Evolutionary conservation across 2,113 vertebrate species (phyloP).

Genomic region (Odontesthes bonariensis): DNA sequence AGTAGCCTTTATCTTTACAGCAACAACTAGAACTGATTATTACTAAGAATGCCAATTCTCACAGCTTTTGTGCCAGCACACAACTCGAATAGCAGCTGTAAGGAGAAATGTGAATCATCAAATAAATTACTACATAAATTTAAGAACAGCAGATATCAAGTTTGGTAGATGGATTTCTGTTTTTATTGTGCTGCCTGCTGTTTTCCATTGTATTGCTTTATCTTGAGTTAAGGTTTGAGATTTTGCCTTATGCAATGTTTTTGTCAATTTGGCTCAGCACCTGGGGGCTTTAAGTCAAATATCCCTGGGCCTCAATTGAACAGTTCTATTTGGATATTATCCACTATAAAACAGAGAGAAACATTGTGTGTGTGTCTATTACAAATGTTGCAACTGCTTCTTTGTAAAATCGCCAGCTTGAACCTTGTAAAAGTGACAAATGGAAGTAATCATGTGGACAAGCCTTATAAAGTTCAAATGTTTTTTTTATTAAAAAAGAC

Average conservation of each 20-base stretch:
- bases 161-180: slow-evolving; percentile 2
- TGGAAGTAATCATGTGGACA: slow-evolving; percentile 31
- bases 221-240: slow-evolving; percentile 38
- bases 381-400: slow-evolving; percentile 41
- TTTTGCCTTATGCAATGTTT: slow-evolving; percentile 68
- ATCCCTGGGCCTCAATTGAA: slow-evolving; percentile 52
- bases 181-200: slow-evolving; percentile 5
- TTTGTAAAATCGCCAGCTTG: slow-evolving; percentile 24
- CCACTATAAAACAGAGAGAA: slow-evolving; percentile 59
- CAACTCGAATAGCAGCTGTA: slow-evolving; percentile 32
- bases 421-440: slow-evolving; percentile 46
- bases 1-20: slow-evolving; percentile 19
- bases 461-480: slow-evolving; percentile 17
- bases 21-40: slow-evolving; percentile 31
- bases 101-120: slow-evolving; percentile 46
- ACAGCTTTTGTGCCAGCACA: slow-evolving; percentile 14
- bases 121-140: slow-evolving; percentile 37
- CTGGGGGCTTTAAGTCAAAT: slow-evolving; percentile 60
- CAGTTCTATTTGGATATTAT: slow-evolving; percentile 57
- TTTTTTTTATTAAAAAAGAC: slow-evolving; percentile 39
- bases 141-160: slow-evolving; percentile 3
- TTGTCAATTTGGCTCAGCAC: slow-evolving; percentile 62
- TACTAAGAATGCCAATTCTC: slow-evolving; percentile 21
- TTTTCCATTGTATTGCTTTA: slow-evolving; percentile 25
- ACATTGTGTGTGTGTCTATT: slow-evolving; percentile 63